These are phyloP conservation scores for Agonopterix heracliana DNA, from an alignment of 2,888 invertebrate species.

Conservation along the genomic window DNA sequence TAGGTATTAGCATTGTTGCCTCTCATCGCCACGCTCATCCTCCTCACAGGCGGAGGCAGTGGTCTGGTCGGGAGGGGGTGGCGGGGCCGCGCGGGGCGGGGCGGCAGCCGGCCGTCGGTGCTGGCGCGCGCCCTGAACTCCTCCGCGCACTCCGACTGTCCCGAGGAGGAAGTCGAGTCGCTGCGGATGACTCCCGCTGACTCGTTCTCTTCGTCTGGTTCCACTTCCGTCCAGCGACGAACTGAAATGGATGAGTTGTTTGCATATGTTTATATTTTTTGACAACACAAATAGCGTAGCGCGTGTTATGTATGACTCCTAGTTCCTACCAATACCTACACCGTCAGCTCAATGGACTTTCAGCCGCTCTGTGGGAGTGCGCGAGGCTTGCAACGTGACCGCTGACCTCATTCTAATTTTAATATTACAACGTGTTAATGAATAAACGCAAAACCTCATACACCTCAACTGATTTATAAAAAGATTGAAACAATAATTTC, in stretches of 20 bases:
- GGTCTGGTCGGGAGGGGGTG: conserved; percentile 49
- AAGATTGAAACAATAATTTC: too few relatives aligned
- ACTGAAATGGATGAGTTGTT: conserved; percentile 39
- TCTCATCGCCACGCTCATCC: conserved; percentile 88
- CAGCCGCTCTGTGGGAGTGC: too few relatives aligned
- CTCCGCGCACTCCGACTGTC: conserved; percentile 39
- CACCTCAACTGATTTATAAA: too few relatives aligned
- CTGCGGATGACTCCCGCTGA: conserved; percentile 40
- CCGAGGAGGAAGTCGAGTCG: conserved; percentile 58
- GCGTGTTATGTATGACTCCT: too few relatives aligned
- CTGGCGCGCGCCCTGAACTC: conserved; percentile 86
- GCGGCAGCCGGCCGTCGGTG: conserved; percentile 78
- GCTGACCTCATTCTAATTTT: too few relatives aligned
- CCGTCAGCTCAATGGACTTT: too few relatives aligned
- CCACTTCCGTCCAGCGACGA: conserved; percentile 79
- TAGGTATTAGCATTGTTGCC: conserved; percentile 77
- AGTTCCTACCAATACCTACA: too few relatives aligned
- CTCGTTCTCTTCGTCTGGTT: conserved; percentile 78
- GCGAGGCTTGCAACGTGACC: too few relatives aligned
- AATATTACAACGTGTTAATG: too few relatives aligned
- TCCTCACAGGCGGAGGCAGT: conserved; percentile 74
- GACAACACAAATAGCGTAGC: too few relatives aligned
- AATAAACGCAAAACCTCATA: too few relatives aligned
- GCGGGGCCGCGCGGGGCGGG: conserved; percentile 77
- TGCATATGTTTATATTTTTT: too few relatives aligned